Percentiles rank a stretch among this genome's conserved stretches.
phyloP scores from a whole-genome alignment of 92 coral and sea anemone genomes.

The Parazoanthus swiftii region DNA sequence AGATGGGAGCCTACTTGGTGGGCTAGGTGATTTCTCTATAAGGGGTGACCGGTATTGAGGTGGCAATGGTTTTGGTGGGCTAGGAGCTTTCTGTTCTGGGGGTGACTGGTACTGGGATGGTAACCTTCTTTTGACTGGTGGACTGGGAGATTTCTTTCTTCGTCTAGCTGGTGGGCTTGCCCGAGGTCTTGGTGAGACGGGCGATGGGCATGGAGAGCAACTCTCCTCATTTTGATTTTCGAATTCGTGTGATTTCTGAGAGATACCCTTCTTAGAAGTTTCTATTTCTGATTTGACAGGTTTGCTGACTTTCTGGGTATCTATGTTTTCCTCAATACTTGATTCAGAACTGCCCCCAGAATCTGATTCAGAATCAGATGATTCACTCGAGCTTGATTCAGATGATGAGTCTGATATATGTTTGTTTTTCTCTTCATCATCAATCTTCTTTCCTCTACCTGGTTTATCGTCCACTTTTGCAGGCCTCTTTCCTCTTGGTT shows the following conservation, averaged over 20 bases:
- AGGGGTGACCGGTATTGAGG: not conserved
- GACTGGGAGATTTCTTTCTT: not conserved
- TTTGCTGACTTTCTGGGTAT: not conserved
- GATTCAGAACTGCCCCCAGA: slow-evolving; percentile 27
- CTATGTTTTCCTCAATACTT: not conserved
- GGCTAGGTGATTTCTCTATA: not conserved
- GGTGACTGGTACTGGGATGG: not conserved
- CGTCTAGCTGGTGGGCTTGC: slow-evolving; percentile 17
- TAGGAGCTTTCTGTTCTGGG: not conserved
- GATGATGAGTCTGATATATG: slow-evolving; percentile 23
- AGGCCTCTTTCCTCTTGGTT: not conserved
- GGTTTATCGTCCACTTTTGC: not conserved
- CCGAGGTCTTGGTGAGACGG: not conserved
- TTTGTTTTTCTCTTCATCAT: not conserved
- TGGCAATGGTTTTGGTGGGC: slow-evolving; percentile 4
- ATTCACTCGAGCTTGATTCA: slow-evolving; percentile 26
- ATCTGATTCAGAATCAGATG: slow-evolving; percentile 33
- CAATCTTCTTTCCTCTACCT: not conserved
- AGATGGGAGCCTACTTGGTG: not conserved
- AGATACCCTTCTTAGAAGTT: not conserved
- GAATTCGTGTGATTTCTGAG: not conserved
- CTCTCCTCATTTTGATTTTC: slow-evolving; percentile 7
- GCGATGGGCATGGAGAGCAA: slow-evolving; percentile 6
- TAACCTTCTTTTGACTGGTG: not conserved
- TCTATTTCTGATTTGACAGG: not conserved